Conservation (phyloP, 2,888 invertebrate genomes). For the Allacma fusca region DNA sequence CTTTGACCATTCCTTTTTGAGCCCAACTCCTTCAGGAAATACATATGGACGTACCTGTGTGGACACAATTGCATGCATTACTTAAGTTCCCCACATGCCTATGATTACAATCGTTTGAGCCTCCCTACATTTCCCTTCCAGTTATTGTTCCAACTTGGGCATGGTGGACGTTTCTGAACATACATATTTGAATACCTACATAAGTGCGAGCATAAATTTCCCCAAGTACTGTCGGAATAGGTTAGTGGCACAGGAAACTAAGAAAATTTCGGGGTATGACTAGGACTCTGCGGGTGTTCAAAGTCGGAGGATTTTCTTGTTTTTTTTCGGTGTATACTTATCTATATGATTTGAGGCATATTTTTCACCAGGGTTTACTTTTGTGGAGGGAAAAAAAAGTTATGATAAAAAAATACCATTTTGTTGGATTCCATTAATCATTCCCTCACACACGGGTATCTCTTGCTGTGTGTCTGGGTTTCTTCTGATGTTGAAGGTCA, state of each 20-base stretch:
- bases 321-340: not conserved
- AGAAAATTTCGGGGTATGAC: conserved; percentile 5
- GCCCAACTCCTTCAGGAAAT: not conserved
- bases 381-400: not conserved
- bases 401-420: not conserved
- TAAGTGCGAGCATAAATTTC: conserved; percentile 19
- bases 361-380: not conserved
- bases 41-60: not conserved
- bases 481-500: too few species aligned
- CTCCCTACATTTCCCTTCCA: too few species aligned
- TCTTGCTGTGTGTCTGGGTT: too few species aligned
- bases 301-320: not conserved
- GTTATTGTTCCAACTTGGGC: too few species aligned
- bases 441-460: not conserved
- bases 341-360: not conserved
- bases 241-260: conserved; percentile 40
- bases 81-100: too few species aligned
- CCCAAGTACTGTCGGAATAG: conserved; percentile 10
- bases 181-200: not conserved
- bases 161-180: too few species aligned
- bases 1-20: not conserved
- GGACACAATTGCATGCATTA: not conserved
- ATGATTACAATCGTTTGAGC: too few species aligned
- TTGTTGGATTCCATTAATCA: not conserved
- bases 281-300: not conserved